These are phyloP conservation scores for Trichoplusia ni DNA, from an alignment of 1,140 invertebrate genomes.

Conservation along the genomic window DNA sequence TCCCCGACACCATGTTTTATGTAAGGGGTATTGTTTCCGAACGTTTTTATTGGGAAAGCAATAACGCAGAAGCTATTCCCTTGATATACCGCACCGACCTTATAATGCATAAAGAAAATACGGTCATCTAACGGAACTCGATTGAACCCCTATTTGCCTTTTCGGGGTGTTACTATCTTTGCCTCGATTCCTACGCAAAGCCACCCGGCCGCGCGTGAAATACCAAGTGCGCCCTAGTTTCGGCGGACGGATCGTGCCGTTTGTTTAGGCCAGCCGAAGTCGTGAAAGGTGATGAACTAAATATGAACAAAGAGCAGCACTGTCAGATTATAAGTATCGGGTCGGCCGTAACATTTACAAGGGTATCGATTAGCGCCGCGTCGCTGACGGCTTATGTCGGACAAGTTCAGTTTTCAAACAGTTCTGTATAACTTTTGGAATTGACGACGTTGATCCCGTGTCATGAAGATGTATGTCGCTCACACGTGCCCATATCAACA, in stretches of 20 bases:
- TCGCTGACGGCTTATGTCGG: conserved; percentile 29
- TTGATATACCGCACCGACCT: conserved; percentile 55
- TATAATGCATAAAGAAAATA: conserved; percentile 72
- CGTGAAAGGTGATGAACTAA: conserved; percentile 58
- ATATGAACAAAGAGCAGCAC: conserved; percentile 55
- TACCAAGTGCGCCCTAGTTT: conserved; percentile 75
- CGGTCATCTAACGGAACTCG: conserved; percentile 65
- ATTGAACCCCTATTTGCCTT: conserved; percentile 74
- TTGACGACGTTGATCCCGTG: conserved; percentile 40
- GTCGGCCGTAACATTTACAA: conserved; percentile 43
- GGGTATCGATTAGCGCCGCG: conserved; percentile 31
- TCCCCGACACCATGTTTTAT: conserved; percentile 46
- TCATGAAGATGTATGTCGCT: conserved; percentile 36
- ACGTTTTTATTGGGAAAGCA: conserved; percentile 54
- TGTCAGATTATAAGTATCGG: conserved; percentile 50
- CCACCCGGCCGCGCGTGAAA: conserved; percentile 70
- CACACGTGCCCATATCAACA: conserved; percentile 47
- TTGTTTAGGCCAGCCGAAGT: conserved; percentile 60
- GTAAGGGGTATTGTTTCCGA: conserved; percentile 51
- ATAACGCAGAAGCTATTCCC: conserved; percentile 57
- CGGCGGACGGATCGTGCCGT: conserved; percentile 56
- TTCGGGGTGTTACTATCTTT: conserved; percentile 73
- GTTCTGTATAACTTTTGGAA: conserved; percentile 26
- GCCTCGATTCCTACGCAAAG: conserved; percentile 73
- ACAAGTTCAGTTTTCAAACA: conserved; percentile 23